Evolutionary conservation across 2,888 invertebrate genomes (phyloP), one percentile per base, ranked within the genome.

Genomic region (Temnothorax rugatulus): DNA sequence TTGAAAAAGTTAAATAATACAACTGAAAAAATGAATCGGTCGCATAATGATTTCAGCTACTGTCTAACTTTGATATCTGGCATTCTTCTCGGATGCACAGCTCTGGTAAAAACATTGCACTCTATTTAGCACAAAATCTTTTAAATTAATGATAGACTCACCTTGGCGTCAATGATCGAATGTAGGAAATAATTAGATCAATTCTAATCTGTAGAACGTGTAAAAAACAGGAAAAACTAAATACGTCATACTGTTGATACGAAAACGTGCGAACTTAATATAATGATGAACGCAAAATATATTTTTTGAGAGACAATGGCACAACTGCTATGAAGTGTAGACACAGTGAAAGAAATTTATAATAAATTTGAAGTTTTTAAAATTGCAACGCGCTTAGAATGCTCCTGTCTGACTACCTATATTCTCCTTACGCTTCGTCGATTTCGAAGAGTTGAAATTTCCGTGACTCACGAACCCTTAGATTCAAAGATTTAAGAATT

Each of bases 351-450:
- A 18, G 11, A 29, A 64, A 29, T 68, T 50, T 50, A 68, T 68
- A 50, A 68, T 50, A 73, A 73, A 73, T 69, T 66, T 44, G 25
- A 11, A 57, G 25, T 18, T 73, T 73, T 54, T 54, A 41, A 73
- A 54, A 41, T 38, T 73, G n/a, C 52, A 38, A 38, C n/a, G 38
- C 21, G 21, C 21, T 38, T 54, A 25, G 21, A 21, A 25, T 54
- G 25, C 25, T 44, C n/a, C 25, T 21, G 15, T 9, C n/a, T 34
- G 25, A 8, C n/a, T 29, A 50, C n/a, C 21, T 38, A 34, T 34
- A 34, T 52, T 15, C 15, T 50, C 13, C n/a, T 3, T 5, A 63
- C 9, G 13, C 7, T 50, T 66, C 21, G 0, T 66, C 21, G 13
- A 25, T 25, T 9, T n/a, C 7, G 11, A 47, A 50, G 13, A 69